phyloP scores from a whole-genome alignment of 2,888 invertebrate genomes.

The Cataglyphis cursor region DNA sequence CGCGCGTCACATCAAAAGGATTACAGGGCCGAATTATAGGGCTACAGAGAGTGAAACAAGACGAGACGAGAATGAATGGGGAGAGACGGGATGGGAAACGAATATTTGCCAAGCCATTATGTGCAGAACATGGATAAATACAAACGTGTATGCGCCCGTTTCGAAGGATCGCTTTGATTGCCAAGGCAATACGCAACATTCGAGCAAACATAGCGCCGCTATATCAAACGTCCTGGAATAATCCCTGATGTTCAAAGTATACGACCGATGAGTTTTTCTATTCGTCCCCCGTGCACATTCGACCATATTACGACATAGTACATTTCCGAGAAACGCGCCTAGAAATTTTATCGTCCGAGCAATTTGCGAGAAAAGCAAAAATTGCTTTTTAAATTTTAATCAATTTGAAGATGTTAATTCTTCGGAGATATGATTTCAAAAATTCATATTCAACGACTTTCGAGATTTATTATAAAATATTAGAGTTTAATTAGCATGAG shows the following conservation, averaged over 20 bases:
- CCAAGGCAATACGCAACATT: constrained; percentile 31
- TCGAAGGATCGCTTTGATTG: constrained; percentile 41
- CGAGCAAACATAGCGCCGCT: constrained; percentile 12
- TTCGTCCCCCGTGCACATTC: neutral
- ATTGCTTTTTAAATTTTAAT: neutral
- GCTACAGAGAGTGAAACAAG: neutral
- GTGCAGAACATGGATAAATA: constrained; percentile 44
- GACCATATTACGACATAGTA: neutral
- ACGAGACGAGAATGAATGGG: neutral
- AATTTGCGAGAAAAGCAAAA: neutral
- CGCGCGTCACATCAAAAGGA: neutral
- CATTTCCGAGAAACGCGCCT: neutral
- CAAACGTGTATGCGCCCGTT: neutral
- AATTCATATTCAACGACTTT: no score
- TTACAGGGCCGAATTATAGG: neutral
- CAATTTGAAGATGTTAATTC: neutral
- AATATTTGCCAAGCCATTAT: constrained; percentile 39
- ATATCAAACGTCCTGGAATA: constrained; percentile 29
- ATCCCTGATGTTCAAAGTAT: neutral
- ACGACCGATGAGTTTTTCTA: neutral
- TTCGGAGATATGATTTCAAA: no score
- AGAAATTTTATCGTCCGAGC: neutral
- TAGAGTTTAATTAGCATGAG: neutral
- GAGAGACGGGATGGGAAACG: neutral
- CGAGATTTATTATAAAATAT: neutral